Conservation (phyloP, 2,797 vertebrate species). For the Takifugu rubripes region DNA sequence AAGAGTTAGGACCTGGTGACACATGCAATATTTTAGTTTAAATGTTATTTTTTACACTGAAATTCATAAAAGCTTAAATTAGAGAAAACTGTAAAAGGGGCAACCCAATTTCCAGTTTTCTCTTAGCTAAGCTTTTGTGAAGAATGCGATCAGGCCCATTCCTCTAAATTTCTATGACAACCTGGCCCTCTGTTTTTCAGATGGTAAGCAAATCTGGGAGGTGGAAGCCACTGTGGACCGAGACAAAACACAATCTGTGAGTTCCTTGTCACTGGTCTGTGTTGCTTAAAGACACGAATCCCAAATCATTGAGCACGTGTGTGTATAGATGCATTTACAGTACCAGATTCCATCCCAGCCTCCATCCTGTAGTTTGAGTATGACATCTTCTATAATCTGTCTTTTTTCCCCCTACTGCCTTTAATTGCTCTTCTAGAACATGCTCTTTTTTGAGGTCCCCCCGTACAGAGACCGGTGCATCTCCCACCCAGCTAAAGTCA, state of each 20-base stretch:
- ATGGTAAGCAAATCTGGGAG: constrained; percentile 94
- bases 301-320: too few species aligned
- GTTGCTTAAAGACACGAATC: neutral
- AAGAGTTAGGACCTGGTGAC: too few species aligned
- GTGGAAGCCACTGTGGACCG: constrained; percentile 91
- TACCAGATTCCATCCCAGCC: neutral
- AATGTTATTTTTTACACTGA: too few species aligned
- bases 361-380: neutral
- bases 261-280: constrained; percentile 45
- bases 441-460: constrained; percentile 91
- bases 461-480: constrained; percentile 86
- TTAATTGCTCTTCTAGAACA: constrained; percentile 73
- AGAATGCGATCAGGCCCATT: neutral
- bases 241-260: constrained; percentile 93
- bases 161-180: neutral
- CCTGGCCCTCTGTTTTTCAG: constrained; percentile 60
- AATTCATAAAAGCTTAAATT: too few species aligned
- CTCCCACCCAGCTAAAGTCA: constrained; percentile 83
- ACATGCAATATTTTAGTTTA: too few species aligned
- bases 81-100: too few species aligned
- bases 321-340: neutral
- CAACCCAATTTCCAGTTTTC: too few species aligned
- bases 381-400: neutral
- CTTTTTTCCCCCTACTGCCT: constrained; percentile 2
- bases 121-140: too few species aligned